Evolutionary conservation across 2,888 invertebrate genomes (phyloP), one percentile per base, ranked within the genome.

Genomic region (Andrena haemorrhoa): DNA sequence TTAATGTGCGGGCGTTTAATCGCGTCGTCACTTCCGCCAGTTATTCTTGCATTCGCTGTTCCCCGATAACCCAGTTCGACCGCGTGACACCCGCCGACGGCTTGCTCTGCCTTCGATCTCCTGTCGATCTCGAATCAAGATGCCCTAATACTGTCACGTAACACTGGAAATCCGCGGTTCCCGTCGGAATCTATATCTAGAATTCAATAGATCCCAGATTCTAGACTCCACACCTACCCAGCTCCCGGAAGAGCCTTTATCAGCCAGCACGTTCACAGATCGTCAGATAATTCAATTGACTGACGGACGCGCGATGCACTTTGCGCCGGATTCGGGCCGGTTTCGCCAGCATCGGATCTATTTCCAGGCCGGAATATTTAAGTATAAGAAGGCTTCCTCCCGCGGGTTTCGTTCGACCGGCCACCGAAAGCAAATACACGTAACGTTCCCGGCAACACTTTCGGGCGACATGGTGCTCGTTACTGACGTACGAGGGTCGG

Each of bases 401-500:
- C 71, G 26, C 63, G 51, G 51, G 61, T 71, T 71, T 47, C 63
- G 41, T 70, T 41, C 35, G 47, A 56, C 70, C 71, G 29, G 53
- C 71, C 41, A 51, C n/a, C 49, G 49, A 64, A 70, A 58, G 58
- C 56, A 79, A 49, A 78, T 64, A 33, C 35, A 51, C 66, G 31
- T 26, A 51, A 73, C 58, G 74, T 16, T 69, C 23, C 31, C 35
- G 58, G 63, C 49, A 53, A 64, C 51, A 68, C 71, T 74, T 79
- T 56, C 66, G 69, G 51, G 35, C 72, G 79, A 72, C 77, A 63
- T 66, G 65, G 83, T 66, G 47, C 53, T 64, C 73, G 79, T 71
- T 64, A 66, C 49, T 58, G 69, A 69, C 56, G 23, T 53, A 74
- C 61, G 83, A 79, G 71, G 74, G 74, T 75, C 70, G 84, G 80